These are phyloP conservation scores for Biston stratarius DNA, from an alignment of 2,888 invertebrate genomes.

Conservation along the genomic window DNA sequence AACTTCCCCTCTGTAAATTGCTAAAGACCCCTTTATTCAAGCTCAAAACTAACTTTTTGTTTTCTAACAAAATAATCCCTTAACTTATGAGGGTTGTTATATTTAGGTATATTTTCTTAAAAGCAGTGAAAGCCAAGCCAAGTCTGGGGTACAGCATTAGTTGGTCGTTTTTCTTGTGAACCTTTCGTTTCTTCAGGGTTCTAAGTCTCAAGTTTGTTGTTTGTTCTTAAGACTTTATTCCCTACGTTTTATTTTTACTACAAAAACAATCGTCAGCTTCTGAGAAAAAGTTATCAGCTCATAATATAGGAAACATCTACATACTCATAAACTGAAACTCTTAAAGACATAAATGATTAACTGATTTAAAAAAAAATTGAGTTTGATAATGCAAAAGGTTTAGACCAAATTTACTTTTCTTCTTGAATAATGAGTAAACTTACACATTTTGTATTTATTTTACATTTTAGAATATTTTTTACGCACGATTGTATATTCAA, in stretches of 20 bases:
- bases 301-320: not conserved
- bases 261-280: not conserved
- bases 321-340: not conserved
- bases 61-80: constrained; percentile 55
- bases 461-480: no score
- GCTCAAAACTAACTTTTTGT: constrained; percentile 62
- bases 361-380: no score
- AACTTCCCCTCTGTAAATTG: constrained; percentile 62
- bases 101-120: constrained; percentile 46
- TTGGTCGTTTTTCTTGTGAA: constrained; percentile 37
- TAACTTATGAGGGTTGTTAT: constrained; percentile 45
- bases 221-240: constrained; percentile 21
- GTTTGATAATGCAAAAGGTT: no score
- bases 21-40: constrained; percentile 65
- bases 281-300: not conserved
- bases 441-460: no score
- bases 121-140: constrained; percentile 42
- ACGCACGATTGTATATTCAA: no score
- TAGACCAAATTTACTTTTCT: no score
- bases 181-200: constrained; percentile 20
- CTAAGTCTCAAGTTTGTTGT: constrained; percentile 25
- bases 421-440: no score
- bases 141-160: constrained; percentile 35
- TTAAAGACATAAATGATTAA: no score
- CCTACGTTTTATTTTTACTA: constrained; percentile 24